These are phyloP conservation scores for Poecilia gillii DNA, from an alignment of 2,797 vertebrate species.

Conservation along the genomic window DNA sequence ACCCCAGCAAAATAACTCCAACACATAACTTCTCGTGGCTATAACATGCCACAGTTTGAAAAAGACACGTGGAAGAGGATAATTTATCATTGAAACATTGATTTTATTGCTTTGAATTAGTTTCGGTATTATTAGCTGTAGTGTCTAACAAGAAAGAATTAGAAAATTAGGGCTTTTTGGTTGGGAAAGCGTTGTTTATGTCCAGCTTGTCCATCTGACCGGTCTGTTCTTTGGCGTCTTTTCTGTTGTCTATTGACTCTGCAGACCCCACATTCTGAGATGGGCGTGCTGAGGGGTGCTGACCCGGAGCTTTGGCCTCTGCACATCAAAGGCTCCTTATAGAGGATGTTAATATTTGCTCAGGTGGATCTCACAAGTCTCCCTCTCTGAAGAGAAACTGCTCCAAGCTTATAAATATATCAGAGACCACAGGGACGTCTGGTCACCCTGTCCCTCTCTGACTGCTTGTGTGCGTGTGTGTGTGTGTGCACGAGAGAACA, in stretches of 20 bases:
- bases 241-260: constrained; percentile 69
- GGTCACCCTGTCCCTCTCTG: constrained; percentile 64
- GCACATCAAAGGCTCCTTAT: constrained; percentile 80
- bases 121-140: constrained; percentile 4
- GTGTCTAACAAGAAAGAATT: background rate
- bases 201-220: constrained; percentile 58
- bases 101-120: background rate
- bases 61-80: background rate
- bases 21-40: background rate
- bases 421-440: constrained; percentile 77
- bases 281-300: constrained; percentile 56
- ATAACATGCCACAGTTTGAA: background rate
- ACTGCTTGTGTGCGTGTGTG: background rate
- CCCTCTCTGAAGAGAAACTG: constrained; percentile 68
- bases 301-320: constrained; percentile 66
- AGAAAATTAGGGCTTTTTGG: constrained; percentile 30
- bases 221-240: constrained; percentile 60
- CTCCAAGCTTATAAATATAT: constrained; percentile 79
- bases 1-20: background rate
- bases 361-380: constrained; percentile 79
- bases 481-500: constrained; percentile 2
- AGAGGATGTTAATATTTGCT: constrained; percentile 86
- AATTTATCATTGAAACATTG: constrained; percentile 20
- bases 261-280: constrained; percentile 43
- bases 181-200: constrained; percentile 41